Base-by-base conservation (phyloP, 2,888 invertebrate species). In the Papilio gigon region DNA sequence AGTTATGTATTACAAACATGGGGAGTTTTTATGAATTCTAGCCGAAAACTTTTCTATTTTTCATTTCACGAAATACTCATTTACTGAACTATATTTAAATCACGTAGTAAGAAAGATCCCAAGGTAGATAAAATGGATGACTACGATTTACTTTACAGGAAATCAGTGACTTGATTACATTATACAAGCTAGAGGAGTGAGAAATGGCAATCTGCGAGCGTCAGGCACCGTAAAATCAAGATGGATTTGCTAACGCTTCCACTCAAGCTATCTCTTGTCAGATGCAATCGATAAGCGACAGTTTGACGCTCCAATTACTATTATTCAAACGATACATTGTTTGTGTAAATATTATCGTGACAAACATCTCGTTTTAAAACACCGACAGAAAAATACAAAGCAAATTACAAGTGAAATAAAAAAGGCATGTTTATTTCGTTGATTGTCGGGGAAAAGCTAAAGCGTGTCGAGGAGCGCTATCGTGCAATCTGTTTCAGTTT, bases 401-500 rank as follows among this genome's bases (percentile, higher is more conserved):
- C 25, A 60, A 70, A 70, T 63, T 70, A 70, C 70, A 53, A 68
- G 70, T 65, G 68, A 70, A 67, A 62, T 62, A n/a, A 33, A 44
- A 35, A 20, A 61, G 66, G 47, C 61, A 40, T 67, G 42, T 67
- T 70, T 72, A 70, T 74, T 72, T 71, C 71, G 67, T 74, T 72
- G 66, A 73, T 71, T 76, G 76, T 75, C 74, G 75, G 80, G 82
- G 82, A 81, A 83, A 87, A 87, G 82, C 78, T 60, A 74, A 77
- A 78, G 74, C 74, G 74, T 73, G 73, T 73, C 77, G 83, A 78
- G 82, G 81, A 82, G 83, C 82, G 82, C 83, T 86, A 84, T 84
- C 85, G 85, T 82, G 87, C 90, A 91, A 92, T 92, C 91, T 90
- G 91, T 91, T 91, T 90, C 91, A 90, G 90, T 91, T 91, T 89